Conservation (phyloP, 1,140 invertebrate genomes). For the Megalonaias nervosa region DNA sequence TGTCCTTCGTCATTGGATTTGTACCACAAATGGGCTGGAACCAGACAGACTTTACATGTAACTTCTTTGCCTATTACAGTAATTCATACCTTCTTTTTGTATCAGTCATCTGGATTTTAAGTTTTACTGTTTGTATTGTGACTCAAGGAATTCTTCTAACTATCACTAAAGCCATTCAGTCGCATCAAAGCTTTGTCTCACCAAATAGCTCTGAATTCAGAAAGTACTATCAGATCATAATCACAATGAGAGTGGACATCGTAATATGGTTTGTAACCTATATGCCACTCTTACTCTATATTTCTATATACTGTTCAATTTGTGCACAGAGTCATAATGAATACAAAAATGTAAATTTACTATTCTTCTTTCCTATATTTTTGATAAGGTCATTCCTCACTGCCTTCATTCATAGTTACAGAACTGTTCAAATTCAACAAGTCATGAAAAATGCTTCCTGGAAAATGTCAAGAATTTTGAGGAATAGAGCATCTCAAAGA, state of each 20-base stretch:
- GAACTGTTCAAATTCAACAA: conserved; percentile 40
- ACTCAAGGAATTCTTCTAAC: conserved; percentile 28
- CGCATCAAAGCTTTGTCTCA: conserved; percentile 29
- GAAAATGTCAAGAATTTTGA: conserved; percentile 1
- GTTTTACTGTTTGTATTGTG: conserved; percentile 26
- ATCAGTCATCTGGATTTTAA: conserved; percentile 28
- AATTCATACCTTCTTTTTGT: conserved; percentile 45
- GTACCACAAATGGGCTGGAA: conserved; percentile 60
- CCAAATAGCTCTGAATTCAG: conserved; percentile 36
- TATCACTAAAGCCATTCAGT: conserved; percentile 28
- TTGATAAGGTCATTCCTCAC: conserved; percentile 39
- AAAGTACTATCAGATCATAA: conserved; percentile 42
- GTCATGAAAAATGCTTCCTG: conserved; percentile 26
- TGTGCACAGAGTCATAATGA: conserved; percentile 11
- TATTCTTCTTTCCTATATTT: conserved; percentile 51
- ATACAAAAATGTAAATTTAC: conserved; percentile 16
- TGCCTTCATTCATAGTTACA: conserved; percentile 45
- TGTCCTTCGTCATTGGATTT: conserved; percentile 61
- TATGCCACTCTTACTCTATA: conserved; percentile 46
- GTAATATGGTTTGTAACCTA: conserved; percentile 41
- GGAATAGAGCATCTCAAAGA: too few species aligned
- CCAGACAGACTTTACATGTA: conserved; percentile 20
- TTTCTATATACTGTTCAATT: conserved; percentile 27
- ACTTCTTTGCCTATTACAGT: conserved; percentile 49
- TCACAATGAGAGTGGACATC: conserved; percentile 39